Evolutionary conservation across 2,113 vertebrate genomes (phyloP).

Genomic region (Takifugu bimaculatus): DNA sequence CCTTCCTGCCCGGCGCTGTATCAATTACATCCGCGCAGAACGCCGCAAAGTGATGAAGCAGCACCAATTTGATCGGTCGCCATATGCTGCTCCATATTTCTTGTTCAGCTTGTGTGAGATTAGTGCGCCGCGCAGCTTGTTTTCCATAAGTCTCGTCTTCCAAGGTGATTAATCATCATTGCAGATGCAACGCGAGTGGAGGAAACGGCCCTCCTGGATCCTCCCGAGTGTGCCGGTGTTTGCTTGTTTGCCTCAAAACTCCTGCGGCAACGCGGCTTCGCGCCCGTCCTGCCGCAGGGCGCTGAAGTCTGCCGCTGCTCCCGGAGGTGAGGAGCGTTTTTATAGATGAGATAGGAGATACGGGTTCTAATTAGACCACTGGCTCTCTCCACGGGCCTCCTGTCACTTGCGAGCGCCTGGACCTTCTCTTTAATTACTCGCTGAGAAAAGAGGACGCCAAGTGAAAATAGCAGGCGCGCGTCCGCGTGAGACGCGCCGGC

Average conservation of each 20-base stretch:
- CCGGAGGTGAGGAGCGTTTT: constrained; percentile 47
- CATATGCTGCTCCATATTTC: constrained; percentile 54
- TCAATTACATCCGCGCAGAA: constrained; percentile 37
- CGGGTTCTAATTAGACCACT: constrained; percentile 66
- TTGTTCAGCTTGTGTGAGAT: constrained; percentile 27
- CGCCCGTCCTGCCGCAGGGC: constrained; percentile 31
- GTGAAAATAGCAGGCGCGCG: constrained; percentile 55
- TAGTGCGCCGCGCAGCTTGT: constrained; percentile 21
- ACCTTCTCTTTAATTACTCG: constrained; percentile 64
- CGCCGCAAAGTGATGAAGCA: constrained; percentile 50
- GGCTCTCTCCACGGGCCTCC: constrained; percentile 61
- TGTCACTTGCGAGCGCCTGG: constrained; percentile 52
- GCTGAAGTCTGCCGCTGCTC: constrained; percentile 46
- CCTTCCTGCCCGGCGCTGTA: constrained; percentile 53
- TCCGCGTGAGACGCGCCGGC: constrained; percentile 41
- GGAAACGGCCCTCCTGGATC: constrained; percentile 21
- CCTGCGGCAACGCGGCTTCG: constrained; percentile 23
- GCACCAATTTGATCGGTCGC: constrained; percentile 42
- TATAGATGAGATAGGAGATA: constrained; percentile 50
- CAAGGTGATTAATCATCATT: constrained; percentile 62
- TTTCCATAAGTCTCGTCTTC: constrained; percentile 28
- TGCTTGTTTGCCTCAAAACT: constrained; percentile 35
- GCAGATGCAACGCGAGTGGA: constrained; percentile 28
- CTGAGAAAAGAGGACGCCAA: constrained; percentile 63
- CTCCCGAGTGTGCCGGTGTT: constrained; percentile 50